Conservation (phyloP, 2,113 vertebrate species). For the Cryptotis parvus region DNA sequence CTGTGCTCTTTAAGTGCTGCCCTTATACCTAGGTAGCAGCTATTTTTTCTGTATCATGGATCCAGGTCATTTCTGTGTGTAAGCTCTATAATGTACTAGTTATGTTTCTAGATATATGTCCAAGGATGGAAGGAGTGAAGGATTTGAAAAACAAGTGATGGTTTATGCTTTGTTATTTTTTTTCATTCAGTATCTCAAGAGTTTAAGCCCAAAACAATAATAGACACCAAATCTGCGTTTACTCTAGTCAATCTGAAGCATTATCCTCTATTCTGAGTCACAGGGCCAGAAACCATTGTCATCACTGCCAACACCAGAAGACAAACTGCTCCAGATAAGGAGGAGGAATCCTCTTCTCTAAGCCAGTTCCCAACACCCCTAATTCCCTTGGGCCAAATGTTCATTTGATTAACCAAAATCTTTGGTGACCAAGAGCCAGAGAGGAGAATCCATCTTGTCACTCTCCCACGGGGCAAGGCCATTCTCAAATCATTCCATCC, state of each 20-base stretch:
- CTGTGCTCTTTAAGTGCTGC: not conserved
- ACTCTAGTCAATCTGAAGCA: not conserved
- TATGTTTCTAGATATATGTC: not conserved
- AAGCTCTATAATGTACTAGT: not conserved
- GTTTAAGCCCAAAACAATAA: not conserved
- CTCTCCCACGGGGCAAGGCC: slow-evolving; percentile 32
- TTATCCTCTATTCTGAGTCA: slow-evolving; percentile 41
- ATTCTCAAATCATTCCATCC: slow-evolving; percentile 48
- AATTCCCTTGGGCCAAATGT: slow-evolving; percentile 45
- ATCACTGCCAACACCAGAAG: slow-evolving; percentile 29
- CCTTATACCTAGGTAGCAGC: not conserved
- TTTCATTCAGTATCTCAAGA: slow-evolving; percentile 33
- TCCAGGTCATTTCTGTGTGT: not conserved
- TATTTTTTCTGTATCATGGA: not conserved
- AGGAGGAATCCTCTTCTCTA: slow-evolving; percentile 36
- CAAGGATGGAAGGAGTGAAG: not conserved
- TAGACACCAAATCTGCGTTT: not conserved
- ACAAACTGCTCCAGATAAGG: slow-evolving; percentile 32
- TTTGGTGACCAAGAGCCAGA: slow-evolving; percentile 49
- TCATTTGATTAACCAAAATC: slow-evolving; percentile 64
- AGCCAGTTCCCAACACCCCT: slow-evolving; percentile 26
- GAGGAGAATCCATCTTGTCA: slow-evolving; percentile 68
- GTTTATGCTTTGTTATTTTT: slow-evolving; percentile 13
- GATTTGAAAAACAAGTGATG: slow-evolving; percentile 2
- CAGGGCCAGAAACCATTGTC: not conserved